Evolutionary conservation across 64 coral and sea anemone genomes (phyloP).

Genomic region (Actinia tenebrosa): DNA sequence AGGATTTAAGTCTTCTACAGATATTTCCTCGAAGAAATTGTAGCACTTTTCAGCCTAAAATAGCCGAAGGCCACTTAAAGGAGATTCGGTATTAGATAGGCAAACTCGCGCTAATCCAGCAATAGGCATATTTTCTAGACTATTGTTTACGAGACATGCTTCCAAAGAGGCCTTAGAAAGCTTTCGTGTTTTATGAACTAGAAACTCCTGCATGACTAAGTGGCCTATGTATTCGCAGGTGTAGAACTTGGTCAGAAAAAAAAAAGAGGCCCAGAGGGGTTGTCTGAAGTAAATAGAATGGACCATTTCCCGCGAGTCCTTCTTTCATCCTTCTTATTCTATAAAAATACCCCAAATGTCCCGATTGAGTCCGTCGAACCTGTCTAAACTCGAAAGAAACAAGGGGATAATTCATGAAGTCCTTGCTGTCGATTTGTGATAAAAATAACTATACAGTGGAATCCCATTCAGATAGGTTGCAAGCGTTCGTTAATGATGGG

Average conservation of each 20-base stretch:
- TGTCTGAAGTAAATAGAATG: constrained; percentile 3
- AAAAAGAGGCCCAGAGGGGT: constrained; percentile 13
- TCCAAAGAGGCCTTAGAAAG: constrained; percentile 16
- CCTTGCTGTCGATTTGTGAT: neutral
- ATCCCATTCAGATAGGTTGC: no score
- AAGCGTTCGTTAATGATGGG: neutral
- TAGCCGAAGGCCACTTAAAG: constrained; percentile 5
- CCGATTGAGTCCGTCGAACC: no score
- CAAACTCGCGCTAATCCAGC: constrained; percentile 17
- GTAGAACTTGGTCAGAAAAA: constrained; percentile 3
- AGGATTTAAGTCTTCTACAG: constrained; percentile 19
- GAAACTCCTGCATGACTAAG: constrained; percentile 16
- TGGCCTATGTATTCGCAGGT: constrained; percentile 13
- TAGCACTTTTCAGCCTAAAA: neutral
- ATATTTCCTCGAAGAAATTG: constrained; percentile 18
- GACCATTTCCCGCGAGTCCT: neutral
- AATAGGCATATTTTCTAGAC: constrained; percentile 7
- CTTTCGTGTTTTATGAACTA: constrained; percentile 15
- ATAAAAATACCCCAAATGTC: neutral
- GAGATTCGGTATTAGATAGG: constrained; percentile 9
- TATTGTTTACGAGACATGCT: constrained; percentile 19
- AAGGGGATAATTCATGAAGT: no score
- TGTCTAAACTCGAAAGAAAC: no score
- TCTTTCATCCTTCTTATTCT: neutral
- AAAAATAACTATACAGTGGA: constrained; percentile 18